A percentile compares a stretch with the other conserved stretches of the same genome.
Conservation (phyloP, 1,140 invertebrate species). For the Diorhabda sublineata region DNA sequence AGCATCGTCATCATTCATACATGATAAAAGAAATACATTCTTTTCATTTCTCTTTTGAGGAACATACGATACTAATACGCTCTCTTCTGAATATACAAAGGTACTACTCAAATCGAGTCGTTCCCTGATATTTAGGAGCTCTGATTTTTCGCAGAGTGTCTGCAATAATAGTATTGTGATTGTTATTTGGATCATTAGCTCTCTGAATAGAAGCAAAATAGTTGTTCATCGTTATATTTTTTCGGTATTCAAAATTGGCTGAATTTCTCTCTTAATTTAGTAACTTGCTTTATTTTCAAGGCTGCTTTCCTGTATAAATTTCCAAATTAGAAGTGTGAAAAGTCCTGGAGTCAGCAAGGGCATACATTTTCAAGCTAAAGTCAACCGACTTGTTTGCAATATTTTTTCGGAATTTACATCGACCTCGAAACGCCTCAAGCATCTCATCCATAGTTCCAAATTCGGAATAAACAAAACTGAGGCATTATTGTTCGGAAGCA, state of each 20-base stretch:
- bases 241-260: neutral
- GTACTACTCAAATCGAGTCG: constrained; percentile 13
- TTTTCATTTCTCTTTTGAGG: constrained; percentile 31
- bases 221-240: neutral
- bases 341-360: constrained; percentile 21
- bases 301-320: constrained; percentile 40
- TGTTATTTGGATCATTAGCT: constrained; percentile 14
- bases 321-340: constrained; percentile 41
- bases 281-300: neutral
- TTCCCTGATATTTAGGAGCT: constrained; percentile 9
- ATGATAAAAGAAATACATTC: constrained; percentile 37
- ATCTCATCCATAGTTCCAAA: constrained; percentile 22
- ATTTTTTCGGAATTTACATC: constrained; percentile 11
- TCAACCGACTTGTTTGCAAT: constrained; percentile 29
- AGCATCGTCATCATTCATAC: constrained; percentile 33
- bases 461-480: constrained; percentile 32
- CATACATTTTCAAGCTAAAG: constrained; percentile 27
- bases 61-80: constrained; percentile 33
- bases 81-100: constrained; percentile 21
- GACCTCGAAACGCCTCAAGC: constrained; percentile 33
- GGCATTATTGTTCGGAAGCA: constrained; percentile 17
- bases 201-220: neutral
- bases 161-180: constrained; percentile 14
- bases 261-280: neutral
- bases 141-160: constrained; percentile 26